Percentiles rank a stretch among this genome's conserved stretches.
Evolutionary conservation across 2,888 invertebrate genomes (phyloP).

Genomic region (Seira musarum): DNA sequence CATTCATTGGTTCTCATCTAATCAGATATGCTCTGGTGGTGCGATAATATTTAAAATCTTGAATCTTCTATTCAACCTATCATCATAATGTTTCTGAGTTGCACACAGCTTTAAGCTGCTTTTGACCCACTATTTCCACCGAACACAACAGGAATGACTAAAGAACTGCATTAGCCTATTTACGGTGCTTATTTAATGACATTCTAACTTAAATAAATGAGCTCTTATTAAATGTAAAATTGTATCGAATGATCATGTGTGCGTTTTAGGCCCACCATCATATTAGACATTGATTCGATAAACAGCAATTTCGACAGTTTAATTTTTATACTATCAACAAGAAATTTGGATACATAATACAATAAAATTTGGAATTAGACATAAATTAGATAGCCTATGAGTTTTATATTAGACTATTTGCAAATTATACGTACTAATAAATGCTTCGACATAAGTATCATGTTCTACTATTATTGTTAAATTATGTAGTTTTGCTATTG

Average conservation of each 20-base stretch:
- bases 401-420: not conserved
- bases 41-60: too few species aligned
- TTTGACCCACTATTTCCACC: not conserved
- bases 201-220: not conserved
- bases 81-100: not conserved
- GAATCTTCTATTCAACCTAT: too few species aligned
- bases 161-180: conserved; percentile 2
- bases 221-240: too few species aligned
- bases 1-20: too few species aligned
- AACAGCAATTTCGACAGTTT: not conserved
- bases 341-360: too few species aligned
- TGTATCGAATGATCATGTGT: too few species aligned
- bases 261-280: not conserved
- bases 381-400: too few species aligned
- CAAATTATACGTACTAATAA: not conserved
- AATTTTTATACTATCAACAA: too few species aligned
- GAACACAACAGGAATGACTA: conserved; percentile 51
- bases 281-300: not conserved
- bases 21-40: too few species aligned
- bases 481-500: not conserved
- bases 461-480: not conserved
- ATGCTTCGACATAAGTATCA: not conserved
- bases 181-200: not conserved
- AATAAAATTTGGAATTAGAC: too few species aligned
- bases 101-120: conserved; percentile 11